These are phyloP conservation scores for Microplitis demolitor DNA, from an alignment of 1,140 invertebrate genomes.

Conservation along the genomic window DNA sequence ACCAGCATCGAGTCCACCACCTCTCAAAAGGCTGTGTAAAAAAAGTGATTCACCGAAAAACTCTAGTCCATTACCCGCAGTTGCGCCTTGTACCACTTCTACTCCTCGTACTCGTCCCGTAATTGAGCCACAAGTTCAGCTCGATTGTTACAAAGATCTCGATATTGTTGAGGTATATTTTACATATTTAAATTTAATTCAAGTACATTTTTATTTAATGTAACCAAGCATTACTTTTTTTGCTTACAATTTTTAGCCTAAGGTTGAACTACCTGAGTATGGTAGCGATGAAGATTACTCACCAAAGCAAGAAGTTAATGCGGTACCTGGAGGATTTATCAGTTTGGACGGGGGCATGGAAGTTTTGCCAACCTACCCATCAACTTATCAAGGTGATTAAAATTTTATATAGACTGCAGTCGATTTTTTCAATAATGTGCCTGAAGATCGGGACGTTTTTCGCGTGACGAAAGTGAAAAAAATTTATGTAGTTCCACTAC, in stretches of 20 bases:
- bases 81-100: conserved; percentile 48
- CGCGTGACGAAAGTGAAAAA: too few species aligned
- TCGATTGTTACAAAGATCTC: conserved; percentile 61
- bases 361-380: conserved; percentile 56
- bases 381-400: conserved; percentile 54
- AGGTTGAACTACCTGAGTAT: conserved; percentile 67
- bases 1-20: conserved; percentile 58
- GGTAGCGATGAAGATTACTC: conserved; percentile 63
- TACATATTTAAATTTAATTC: not conserved
- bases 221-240: not conserved
- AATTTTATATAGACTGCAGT: not conserved
- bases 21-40: conserved; percentile 62
- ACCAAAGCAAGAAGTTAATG: conserved; percentile 57
- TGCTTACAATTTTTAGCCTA: conserved; percentile 53
- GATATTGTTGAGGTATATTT: conserved; percentile 58
- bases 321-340: conserved; percentile 57
- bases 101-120: conserved; percentile 55
- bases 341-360: conserved; percentile 61
- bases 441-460: too few species aligned
- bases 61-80: conserved; percentile 59
- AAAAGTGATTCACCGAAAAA: conserved; percentile 61
- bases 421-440: not conserved
- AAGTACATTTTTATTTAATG: not conserved
- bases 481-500: too few species aligned
- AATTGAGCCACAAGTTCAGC: conserved; percentile 61